Base-by-base conservation (phyloP, 2,797 vertebrate species). In the Anguilla megastoma region DNA sequence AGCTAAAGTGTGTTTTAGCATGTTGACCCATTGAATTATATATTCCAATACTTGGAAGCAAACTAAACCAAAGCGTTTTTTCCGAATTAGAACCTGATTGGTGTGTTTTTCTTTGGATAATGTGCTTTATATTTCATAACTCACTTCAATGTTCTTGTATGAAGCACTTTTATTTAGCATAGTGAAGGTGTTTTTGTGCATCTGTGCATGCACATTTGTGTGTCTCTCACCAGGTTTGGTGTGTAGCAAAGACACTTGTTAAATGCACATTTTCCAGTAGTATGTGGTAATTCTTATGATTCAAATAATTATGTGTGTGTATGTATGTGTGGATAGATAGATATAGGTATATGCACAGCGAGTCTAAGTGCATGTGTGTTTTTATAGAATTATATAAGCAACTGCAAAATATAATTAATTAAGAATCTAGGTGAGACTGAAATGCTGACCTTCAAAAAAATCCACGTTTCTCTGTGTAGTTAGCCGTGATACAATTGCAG, bases 91-190 rank as follows among this genome's bases (percentile, higher is more conserved):
- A 86, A 24, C 7, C 45, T 6, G 18, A 66, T 30, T 71, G 48
- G 30, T 71, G 74, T 36, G 45, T 71, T 69, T 66, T 30, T 30
- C 52, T 87, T 83, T 14, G 24, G 12, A 18, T 63, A 60, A 48
- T 36, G 36, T 48, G 21, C 48, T 84, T 66, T 52, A 84, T 84
- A 84, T 71, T 87, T 84, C 27, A n/a, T 33, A 54, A 54, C 27
- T 21, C 45, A 69, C 30, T 84, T 71, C 41, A 84, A 24, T 48
- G 18, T 48, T 7, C 10, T 41, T 48, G 18, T 16, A 45, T n/a
- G 56, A 87, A 58, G 82, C 24, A 27, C 60, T 71, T 30, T 10
- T 33, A 71, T 27, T 71, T 30, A 66, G 8, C 45, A 71, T 36
- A 0, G 14, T 76, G 27, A 71, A 71, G 8, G 27, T 30, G 69